A percentile compares a stretch with the other conserved stretches of the same genome.
Conservation (phyloP, 2,113 vertebrate genomes). For the Microtus pennsylvanicus region DNA sequence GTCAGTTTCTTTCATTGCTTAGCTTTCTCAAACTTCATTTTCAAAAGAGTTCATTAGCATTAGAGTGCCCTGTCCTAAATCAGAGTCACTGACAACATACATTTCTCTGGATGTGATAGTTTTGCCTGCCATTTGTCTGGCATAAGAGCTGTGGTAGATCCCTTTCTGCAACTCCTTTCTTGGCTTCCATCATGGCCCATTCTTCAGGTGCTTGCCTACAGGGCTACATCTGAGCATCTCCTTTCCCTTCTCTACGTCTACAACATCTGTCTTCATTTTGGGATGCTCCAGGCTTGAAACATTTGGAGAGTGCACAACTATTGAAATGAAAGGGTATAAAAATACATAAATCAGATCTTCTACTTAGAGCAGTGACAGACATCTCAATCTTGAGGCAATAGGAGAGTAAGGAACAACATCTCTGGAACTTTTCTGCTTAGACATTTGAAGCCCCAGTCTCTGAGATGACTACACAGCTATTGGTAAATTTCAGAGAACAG, state of each 20-base stretch:
- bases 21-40: background rate
- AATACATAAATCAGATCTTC: background rate
- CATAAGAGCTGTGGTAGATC: fast-evolving
- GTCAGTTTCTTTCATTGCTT: background rate
- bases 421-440: background rate
- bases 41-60: background rate
- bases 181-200: background rate
- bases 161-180: background rate
- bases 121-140: background rate
- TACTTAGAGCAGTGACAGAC: background rate
- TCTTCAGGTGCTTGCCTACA: background rate
- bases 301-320: background rate
- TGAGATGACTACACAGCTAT: background rate
- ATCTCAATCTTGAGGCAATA: background rate
- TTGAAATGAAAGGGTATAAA: background rate
- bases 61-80: background rate
- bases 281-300: background rate
- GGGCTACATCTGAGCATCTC: background rate
- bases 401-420: background rate
- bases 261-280: fast-evolving
- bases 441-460: background rate
- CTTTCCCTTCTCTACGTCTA: background rate
- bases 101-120: background rate
- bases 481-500: background rate
- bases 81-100: background rate